Base-by-base conservation (phyloP, 2,113 vertebrate genomes). In the Desmodus rotundus region DNA sequence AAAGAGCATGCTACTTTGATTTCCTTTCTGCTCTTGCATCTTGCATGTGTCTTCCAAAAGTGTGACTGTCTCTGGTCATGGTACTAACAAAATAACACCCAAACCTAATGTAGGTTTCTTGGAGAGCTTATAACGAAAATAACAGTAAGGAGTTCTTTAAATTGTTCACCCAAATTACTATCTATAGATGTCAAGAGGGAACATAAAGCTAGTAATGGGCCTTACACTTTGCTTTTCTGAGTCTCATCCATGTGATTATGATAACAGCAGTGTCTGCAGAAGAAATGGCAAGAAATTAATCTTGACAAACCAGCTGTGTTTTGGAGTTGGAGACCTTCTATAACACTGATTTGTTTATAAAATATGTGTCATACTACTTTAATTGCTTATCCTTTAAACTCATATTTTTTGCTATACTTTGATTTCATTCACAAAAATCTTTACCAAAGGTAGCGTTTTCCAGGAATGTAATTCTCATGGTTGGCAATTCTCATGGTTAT, bases 391-490 rank as follows among this genome's bases (percentile, higher is more conserved):
- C 3, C 14, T 19, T 28, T 87, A 26, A 91, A 63, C 33, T 8
- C 22, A 47, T 50, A 19, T 36, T 68, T 94, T 82, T 76, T 85
- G 15, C 41, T 65, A 70, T 88, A 7, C 26, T 26, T 78, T 41
- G 17, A 86, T 50, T 74, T 80, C 7, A 68, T 33, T 68, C 61
- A 17, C 20, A 28, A 89, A 7, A 52, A 58, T 86, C 47, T 88
- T 94, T 90, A 81, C 47, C 56, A 89, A 65, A 28, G 45, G 84
- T 36, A 38, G 28, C 22, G 85, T 84, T 94, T 95, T 89, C 41
- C 61, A 86, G 47, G 7, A 93, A 89, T 93, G 41, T 89, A 92
- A 96, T 84, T 58, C 45, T 81, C 84, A 15, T 26, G 3, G 19
- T 87, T 94, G 82, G 86, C 82, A 95, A 86, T n/a, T 67, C 63